phyloP scores from a whole-genome alignment of 2,797 vertebrate genomes.

The Anableps anableps region DNA sequence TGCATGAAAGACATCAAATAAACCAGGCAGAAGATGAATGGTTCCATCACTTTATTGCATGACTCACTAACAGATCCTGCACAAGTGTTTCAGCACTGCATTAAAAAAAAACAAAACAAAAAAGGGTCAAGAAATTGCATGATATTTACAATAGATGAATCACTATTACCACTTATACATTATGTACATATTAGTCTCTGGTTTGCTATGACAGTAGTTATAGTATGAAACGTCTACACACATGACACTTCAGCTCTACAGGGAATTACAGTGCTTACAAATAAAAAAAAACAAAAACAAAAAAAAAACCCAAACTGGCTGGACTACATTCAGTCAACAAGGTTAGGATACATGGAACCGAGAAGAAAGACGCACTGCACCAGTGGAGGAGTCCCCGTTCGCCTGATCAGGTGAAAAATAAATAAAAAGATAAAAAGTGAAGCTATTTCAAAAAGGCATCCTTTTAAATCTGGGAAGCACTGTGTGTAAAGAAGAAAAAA shows the following conservation, averaged over 20 bases:
- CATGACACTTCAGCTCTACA: slow-evolving; percentile 65
- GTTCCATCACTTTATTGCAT: slow-evolving; percentile 75
- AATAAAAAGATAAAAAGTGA: background rate
- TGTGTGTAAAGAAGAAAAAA: background rate
- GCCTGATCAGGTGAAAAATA: background rate
- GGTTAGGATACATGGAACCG: slow-evolving; percentile 52
- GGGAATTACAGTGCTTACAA: slow-evolving; percentile 72
- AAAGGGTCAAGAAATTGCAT: slow-evolving; percentile 56
- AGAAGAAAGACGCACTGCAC: slow-evolving; percentile 19
- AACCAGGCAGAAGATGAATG: background rate
- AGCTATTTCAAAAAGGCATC: background rate
- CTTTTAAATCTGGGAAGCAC: slow-evolving; percentile 7
- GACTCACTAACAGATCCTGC: slow-evolving; percentile 72
- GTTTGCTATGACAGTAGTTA: slow-evolving; percentile 80
- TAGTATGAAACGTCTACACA: slow-evolving; percentile 65
- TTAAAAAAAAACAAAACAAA: slow-evolving; percentile 35
- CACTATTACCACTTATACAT: slow-evolving; percentile 81
- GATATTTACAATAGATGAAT: slow-evolving; percentile 81
- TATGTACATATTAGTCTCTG: slow-evolving; percentile 83
- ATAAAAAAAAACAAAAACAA: slow-evolving; percentile 1
- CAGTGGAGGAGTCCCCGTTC: background rate
- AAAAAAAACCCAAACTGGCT: slow-evolving; percentile 47
- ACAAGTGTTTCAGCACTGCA: slow-evolving; percentile 71
- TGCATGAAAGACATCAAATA: background rate
- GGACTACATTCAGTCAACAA: slow-evolving; percentile 73